phyloP scores from a whole-genome alignment of 2,113 vertebrate species.

The Donacobius atricapilla region DNA sequence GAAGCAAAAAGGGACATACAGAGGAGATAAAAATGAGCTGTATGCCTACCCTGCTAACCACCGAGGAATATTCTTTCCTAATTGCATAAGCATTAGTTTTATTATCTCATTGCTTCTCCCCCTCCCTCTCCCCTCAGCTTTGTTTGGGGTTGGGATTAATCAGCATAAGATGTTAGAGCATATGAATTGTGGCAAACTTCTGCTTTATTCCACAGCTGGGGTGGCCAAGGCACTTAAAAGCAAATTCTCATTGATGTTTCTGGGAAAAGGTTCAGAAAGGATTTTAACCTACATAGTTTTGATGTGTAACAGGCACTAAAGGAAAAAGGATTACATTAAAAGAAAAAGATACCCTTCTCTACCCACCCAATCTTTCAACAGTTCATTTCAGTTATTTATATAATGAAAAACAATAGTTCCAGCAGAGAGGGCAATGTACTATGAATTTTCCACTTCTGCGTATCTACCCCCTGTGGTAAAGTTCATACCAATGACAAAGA shows the following conservation, averaged over 20 bases:
- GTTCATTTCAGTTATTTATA: conserved; percentile 26
- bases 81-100: background rate
- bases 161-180: background rate
- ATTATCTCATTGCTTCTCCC: background rate
- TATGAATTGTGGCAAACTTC: background rate
- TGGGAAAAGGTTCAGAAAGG: conserved; percentile 3
- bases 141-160: background rate
- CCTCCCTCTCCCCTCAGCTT: background rate
- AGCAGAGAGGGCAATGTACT: conserved; percentile 52
- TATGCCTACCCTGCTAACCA: background rate
- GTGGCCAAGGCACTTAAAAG: background rate
- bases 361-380: background rate
- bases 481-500: background rate
- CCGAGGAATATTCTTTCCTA: background rate
- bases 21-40: background rate
- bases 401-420: conserved; percentile 45
- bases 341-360: background rate
- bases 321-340: background rate
- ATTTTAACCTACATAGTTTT: background rate
- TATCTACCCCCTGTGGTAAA: conserved; percentile 7
- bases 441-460: conserved; percentile 1
- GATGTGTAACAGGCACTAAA: background rate
- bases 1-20: background rate
- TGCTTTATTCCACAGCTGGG: background rate
- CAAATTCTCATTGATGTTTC: background rate